A percentile compares a stretch with the other conserved stretches of the same genome.
These are phyloP conservation scores for Stylophora pistillata DNA, from an alignment of 64 coral and sea anemone species.

Conservation along the genomic window DNA sequence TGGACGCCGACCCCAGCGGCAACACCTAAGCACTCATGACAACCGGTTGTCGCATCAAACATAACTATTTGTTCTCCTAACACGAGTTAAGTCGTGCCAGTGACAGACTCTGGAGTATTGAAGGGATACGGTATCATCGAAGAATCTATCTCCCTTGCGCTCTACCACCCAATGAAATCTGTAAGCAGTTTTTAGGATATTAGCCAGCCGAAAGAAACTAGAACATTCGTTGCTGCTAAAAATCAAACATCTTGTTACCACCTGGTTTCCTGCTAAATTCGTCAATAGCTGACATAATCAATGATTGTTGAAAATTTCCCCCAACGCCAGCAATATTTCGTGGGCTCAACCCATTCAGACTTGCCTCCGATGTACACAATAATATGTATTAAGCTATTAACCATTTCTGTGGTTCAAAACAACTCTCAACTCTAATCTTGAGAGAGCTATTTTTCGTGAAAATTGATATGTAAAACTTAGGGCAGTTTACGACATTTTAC, in stretches of 20 bases:
- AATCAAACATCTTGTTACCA: not conserved
- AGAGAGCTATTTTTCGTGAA: not conserved
- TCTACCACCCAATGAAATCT: not conserved
- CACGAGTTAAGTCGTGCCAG: constrained; percentile 34
- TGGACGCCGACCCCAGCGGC: constrained; percentile 36
- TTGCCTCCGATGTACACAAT: not conserved
- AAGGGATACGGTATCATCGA: constrained; percentile 37
- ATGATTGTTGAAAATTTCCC: constrained; percentile 27
- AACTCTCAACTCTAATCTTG: not conserved
- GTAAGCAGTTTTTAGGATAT: not conserved
- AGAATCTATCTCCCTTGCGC: not conserved
- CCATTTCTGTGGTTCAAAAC: constrained; percentile 23
- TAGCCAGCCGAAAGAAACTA: not conserved
- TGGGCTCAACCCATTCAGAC: not conserved
- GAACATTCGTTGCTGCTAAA: not conserved
- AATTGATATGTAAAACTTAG: not conserved
- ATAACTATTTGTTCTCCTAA: constrained; percentile 35
- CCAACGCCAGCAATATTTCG: not conserved
- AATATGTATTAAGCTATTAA: constrained; percentile 8
- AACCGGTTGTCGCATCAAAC: constrained; percentile 28
- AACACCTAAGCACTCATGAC: constrained; percentile 33
- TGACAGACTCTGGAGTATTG: constrained; percentile 5
- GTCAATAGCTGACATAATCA: constrained; percentile 17
- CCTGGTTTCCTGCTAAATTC: not conserved
- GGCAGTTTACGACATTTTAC: too few relatives aligned